Evolutionary conservation across 2,797 vertebrate species (phyloP), one percentile per base, ranked within the genome.

Genomic region (Neoniphon sammara): DNA sequence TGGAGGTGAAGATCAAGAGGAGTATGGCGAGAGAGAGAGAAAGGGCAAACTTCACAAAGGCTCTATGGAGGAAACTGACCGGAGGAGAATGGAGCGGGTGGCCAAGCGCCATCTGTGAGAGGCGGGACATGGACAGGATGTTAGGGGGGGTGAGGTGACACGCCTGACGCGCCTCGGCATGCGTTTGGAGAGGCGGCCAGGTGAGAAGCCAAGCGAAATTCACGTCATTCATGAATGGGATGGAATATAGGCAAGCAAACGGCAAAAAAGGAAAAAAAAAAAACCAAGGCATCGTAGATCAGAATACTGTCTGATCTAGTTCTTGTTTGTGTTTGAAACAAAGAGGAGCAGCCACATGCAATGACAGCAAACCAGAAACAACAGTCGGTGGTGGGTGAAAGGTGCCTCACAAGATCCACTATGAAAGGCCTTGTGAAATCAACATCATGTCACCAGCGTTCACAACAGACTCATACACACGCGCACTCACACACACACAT

Each of bases 81-180:
- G 88, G 91, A 85, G 90, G 88, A 75, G 91, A 77, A 82, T 90
- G 89, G 81, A 88, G 77, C 27, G 90, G 70, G 79, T 92, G 91
- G 81, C 91, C 91, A 63, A 94, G 86, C 88, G 91, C 91, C 91
- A 95, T 94, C 93, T 95, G 93, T 81, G 85, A 87, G 88, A 88
- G 84, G 79, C 55, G 73, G 86, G 80, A 92, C 75, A 94, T 89
- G 88, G 85, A 91, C 70, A 85, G 81, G 85, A 88, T 87, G 91
- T 94, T 93, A 94, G 86, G 88, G 80, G 80, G 49, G 82, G 75
- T 81, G 80, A 72, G 60, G 77, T 76, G 85, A 50, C 66, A 80
- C 65, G 81, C 31, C 30, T 70, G 75, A 88, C 73, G 60, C 83
- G 78, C 86, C 83, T 78, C 81, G 91, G 68, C 94, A 94, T 94